Base-by-base conservation (phyloP, 2,113 vertebrate genomes). In the Mesocricetus auratus region DNA sequence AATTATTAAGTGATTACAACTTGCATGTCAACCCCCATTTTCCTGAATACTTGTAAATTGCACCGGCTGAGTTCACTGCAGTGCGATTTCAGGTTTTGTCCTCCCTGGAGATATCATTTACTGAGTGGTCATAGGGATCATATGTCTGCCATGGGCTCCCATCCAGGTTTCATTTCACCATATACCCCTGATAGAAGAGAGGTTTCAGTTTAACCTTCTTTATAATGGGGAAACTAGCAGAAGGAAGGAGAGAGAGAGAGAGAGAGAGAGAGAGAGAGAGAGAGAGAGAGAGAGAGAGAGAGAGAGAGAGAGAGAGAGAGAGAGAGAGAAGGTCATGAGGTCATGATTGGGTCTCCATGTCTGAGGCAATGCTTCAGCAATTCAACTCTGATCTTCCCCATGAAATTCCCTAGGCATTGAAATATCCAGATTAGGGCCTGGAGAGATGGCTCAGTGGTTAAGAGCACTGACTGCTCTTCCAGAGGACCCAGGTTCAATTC, bases 51-150 rank as follows among this genome's bases (percentile, higher is more conserved):
- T 73, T 79, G 66, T 26, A 45, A 64, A 90, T 21, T 36, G 50
- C 53, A 75, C 42, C 68, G 39, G 33, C 7, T 3, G 47, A 15
- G 71, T 12, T 89, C 22, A 8, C 8, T 22, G 12, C 6, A 22
- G 11, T 21, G 16, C n/a, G 31, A 33, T 58, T 3, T 47, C 68
- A 1, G 0, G 9, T 5, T 62, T 68, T 64, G 45, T 83, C 47
- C 21, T 75, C 50, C 74, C 16, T 4, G 1, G 12, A 0, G 22
- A n/a, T 7, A 7, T 3, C 4, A 1, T 33, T 12, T n/a, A 39
- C 1, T 33, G 15, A 31, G 42, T 13, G 13, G 1, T 53, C 45
- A 1, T 4, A 4, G 7, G 78, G 77, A 42, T 71, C 4, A 4
- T 6, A 22, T 45, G 31, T 2, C 31, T 79, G 10, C 22, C 39